These are phyloP conservation scores for Tauraco hartlaubi DNA, from an alignment of 2,797 vertebrate genomes.

Conservation along the genomic window DNA sequence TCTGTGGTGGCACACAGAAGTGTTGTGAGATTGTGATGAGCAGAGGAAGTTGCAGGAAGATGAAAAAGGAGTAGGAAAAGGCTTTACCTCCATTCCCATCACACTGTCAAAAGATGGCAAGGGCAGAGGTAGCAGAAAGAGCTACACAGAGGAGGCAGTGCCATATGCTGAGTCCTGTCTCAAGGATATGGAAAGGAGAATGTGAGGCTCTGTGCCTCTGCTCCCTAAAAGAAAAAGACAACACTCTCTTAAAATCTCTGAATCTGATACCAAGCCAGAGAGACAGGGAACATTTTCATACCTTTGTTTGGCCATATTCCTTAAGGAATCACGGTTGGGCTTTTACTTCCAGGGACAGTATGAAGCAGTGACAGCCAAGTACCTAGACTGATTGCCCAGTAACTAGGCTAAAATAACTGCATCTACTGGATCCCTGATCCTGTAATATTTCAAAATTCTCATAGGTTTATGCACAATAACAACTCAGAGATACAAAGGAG, in stretches of 20 bases:
- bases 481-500: background rate
- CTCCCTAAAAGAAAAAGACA: background rate
- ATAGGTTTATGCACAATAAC: background rate
- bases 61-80: background rate
- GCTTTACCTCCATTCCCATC: background rate
- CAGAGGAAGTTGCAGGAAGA: background rate
- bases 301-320: background rate
- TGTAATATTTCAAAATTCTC: background rate
- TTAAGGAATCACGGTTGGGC: background rate
- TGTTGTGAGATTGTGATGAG: background rate
- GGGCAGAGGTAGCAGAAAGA: background rate
- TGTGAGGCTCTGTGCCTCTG: background rate
- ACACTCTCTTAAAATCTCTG: background rate
- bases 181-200: background rate
- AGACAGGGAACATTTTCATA: background rate
- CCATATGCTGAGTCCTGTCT: background rate
- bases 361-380: background rate
- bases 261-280: background rate
- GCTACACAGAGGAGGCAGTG: accelerated
- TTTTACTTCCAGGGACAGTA: background rate
- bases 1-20: background rate
- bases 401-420: background rate
- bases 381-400: background rate
- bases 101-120: background rate
- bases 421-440: background rate